phyloP scores from a whole-genome alignment of 2,797 vertebrate species.

The Tokudaia muenninki region DNA sequence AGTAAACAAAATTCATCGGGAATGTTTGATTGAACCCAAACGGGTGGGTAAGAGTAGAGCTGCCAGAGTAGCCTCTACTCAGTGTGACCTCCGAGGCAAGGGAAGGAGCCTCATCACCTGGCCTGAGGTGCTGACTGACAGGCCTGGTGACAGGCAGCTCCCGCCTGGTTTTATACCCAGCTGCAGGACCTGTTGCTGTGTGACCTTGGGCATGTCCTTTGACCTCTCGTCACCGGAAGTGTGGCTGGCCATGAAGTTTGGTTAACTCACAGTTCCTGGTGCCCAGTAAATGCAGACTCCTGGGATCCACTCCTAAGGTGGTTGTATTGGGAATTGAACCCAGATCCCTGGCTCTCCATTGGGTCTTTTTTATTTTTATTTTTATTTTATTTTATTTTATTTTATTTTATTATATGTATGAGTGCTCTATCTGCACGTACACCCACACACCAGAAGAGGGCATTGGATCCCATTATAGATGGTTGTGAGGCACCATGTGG shows the following conservation, averaged over 20 bases:
- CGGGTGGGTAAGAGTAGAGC: background rate
- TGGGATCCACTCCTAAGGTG: background rate
- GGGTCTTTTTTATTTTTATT: background rate
- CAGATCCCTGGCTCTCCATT: background rate
- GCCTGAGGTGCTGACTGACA: too few species aligned
- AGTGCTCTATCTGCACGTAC: background rate
- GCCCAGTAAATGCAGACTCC: rapidly evolving
- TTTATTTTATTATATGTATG: background rate
- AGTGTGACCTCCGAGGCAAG: rapidly evolving
- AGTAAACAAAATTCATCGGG: background rate
- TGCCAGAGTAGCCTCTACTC: rapidly evolving
- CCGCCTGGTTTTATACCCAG: background rate
- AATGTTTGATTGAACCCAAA: background rate
- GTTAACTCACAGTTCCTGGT: background rate
- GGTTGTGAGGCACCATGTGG: background rate
- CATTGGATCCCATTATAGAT: background rate
- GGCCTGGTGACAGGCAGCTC: background rate
- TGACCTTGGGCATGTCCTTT: background rate
- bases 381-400: background rate
- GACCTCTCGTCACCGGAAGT: background rate
- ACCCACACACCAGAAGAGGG: background rate
- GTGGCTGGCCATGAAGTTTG: background rate
- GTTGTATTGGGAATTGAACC: background rate
- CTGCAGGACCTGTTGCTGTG: too few species aligned
- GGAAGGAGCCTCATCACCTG: rapidly evolving